phyloP scores from a whole-genome alignment of 2,888 invertebrate species.

The Dione juno region DNA sequence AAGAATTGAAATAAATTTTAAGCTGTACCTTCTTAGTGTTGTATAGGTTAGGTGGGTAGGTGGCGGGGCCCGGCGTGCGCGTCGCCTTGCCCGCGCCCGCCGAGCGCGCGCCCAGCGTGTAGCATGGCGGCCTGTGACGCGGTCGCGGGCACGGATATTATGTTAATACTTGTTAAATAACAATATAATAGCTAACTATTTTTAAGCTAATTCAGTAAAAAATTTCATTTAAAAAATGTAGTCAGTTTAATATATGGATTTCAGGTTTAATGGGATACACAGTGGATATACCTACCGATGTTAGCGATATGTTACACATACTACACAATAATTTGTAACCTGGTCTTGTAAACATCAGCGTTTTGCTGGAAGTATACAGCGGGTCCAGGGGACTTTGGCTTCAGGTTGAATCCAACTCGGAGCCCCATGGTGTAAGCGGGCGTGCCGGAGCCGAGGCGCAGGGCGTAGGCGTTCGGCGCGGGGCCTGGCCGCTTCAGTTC shows the following conservation, averaged over 20 bases:
- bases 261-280: no score
- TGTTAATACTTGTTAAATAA: no score
- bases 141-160: no score
- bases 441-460: slow-evolving; percentile 72
- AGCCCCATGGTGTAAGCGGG: slow-evolving; percentile 75
- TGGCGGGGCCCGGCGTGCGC: slow-evolving; percentile 68
- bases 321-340: slow-evolving; percentile 49
- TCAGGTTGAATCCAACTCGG: slow-evolving; percentile 61
- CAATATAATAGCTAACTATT: no score
- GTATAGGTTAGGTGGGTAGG: slow-evolving; percentile 79
- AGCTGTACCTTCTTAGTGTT: slow-evolving; percentile 60
- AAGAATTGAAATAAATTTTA: background rate
- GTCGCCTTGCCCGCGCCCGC: slow-evolving; percentile 62
- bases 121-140: slow-evolving; percentile 63
- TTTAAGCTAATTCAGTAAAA: no score
- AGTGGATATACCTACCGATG: no score
- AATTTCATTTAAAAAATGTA: no score
- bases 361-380: slow-evolving; percentile 80
- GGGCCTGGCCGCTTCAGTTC: slow-evolving; percentile 78
- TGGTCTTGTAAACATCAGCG: slow-evolving; percentile 65
- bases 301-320: no score
- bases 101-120: slow-evolving; percentile 67
- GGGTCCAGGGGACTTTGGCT: slow-evolving; percentile 77
- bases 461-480: slow-evolving; percentile 85
- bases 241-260: no score